A percentile compares a stretch with the other conserved stretches of the same genome.
These are phyloP conservation scores for Reticulitermes speratus DNA, from an alignment of 1,140 invertebrate species.

Conservation along the genomic window DNA sequence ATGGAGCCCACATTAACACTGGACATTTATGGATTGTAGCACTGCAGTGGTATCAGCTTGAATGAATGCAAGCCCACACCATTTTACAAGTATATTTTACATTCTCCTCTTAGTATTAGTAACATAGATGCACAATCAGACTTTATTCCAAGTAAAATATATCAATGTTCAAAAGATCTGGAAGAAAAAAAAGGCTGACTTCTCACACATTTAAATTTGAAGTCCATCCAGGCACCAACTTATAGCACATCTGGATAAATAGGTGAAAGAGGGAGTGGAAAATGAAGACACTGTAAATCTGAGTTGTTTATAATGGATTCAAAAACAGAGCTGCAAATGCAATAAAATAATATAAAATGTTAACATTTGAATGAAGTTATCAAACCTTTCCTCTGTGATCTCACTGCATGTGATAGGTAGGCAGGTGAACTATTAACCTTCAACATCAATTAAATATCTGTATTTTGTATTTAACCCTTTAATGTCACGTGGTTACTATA, in stretches of 20 bases:
- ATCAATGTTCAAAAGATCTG: background rate
- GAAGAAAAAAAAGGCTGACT: background rate
- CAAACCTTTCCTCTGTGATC: too few species aligned
- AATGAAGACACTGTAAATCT: background rate
- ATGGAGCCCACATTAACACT: background rate
- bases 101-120: background rate
- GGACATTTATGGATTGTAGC: slow-evolving; percentile 3
- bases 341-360: too few species aligned
- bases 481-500: too few species aligned
- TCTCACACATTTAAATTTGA: background rate
- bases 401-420: too few species aligned
- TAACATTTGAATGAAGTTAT: too few species aligned
- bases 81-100: slow-evolving; percentile 11
- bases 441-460: too few species aligned
- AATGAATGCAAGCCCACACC: background rate
- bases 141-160: background rate
- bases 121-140: background rate
- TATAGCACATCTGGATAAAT: background rate
- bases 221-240: background rate
- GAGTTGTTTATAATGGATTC: background rate
- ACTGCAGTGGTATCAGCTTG: background rate
- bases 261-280: background rate
- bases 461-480: too few species aligned
- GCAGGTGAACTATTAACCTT: too few species aligned
- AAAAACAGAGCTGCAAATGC: too few species aligned